Percentiles rank a stretch among this genome's conserved stretches.
phyloP scores from a whole-genome alignment of 2,113 vertebrate genomes.

The Meriones unguiculatus region DNA sequence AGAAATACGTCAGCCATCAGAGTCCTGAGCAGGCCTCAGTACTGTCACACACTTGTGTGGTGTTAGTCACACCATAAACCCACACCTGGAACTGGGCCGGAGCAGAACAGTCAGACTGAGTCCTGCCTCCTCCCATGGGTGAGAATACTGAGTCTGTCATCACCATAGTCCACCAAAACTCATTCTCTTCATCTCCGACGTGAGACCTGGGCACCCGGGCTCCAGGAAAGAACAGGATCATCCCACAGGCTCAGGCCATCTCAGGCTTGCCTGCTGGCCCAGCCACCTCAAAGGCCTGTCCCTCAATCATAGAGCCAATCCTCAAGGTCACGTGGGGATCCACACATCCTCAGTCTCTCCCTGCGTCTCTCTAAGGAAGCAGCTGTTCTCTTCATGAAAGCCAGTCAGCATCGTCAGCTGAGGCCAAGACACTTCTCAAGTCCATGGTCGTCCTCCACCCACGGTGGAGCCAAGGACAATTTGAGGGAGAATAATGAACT shows the following conservation, averaged over 20 bases:
- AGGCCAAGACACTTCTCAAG: background rate
- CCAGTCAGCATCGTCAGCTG: background rate
- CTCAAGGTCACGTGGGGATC: background rate
- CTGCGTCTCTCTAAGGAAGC: background rate
- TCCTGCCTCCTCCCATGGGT: background rate
- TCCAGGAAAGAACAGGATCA: background rate
- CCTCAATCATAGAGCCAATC: background rate
- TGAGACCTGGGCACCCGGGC: background rate
- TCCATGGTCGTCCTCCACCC: background rate
- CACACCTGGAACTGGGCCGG: background rate
- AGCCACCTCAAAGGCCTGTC: background rate
- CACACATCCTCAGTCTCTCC: background rate
- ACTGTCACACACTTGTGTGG: background rate
- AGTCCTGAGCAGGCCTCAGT: background rate
- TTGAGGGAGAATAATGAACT: background rate
- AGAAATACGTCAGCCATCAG: background rate
- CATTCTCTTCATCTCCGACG: background rate
- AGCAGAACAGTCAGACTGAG: rapidly evolving
- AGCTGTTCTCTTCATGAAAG: no score
- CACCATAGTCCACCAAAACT: no score
- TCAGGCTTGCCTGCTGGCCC: background rate
- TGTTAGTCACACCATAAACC: background rate
- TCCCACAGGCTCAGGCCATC: background rate
- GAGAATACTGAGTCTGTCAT: background rate
- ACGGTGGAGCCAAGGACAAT: background rate